These are phyloP conservation scores for Ctenosaura bakeri DNA, from an alignment of 2,797 vertebrate genomes.

Conservation along the genomic window DNA sequence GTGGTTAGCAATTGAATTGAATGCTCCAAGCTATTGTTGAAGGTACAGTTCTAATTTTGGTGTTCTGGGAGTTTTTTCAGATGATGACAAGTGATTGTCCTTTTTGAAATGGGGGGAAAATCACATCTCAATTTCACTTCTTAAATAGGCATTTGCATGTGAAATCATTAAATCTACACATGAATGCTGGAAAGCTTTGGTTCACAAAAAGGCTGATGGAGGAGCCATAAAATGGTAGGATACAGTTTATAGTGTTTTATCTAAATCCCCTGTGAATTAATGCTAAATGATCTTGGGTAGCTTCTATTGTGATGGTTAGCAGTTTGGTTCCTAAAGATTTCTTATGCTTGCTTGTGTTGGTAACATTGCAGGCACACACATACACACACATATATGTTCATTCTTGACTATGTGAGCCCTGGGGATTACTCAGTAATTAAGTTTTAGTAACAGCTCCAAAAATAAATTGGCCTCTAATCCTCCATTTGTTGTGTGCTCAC, in stretches of 20 bases:
- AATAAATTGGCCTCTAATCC: not conserved
- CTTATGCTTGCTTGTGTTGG: not conserved
- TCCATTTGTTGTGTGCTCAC: not conserved
- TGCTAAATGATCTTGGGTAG: not conserved
- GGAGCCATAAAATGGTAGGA: slow-evolving; percentile 90
- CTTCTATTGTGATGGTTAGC: not conserved
- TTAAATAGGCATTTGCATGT: slow-evolving; percentile 90
- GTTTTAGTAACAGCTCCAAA: not conserved
- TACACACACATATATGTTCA: not conserved
- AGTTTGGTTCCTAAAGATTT: not conserved
- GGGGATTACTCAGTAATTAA: slow-evolving; percentile 25
- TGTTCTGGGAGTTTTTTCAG: slow-evolving; percentile 28
- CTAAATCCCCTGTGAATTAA: not conserved
- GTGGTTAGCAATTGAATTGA: slow-evolving; percentile 30
- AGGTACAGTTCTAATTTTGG: slow-evolving; percentile 15
- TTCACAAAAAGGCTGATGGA: slow-evolving; percentile 85
- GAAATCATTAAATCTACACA: slow-evolving; percentile 91
- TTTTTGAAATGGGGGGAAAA: not conserved
- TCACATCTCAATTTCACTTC: slow-evolving; percentile 42
- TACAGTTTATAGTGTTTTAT: not conserved
- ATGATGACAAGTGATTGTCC: not conserved
- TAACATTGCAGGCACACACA: not conserved
- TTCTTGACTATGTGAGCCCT: not conserved
- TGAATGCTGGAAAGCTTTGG: slow-evolving; percentile 91
- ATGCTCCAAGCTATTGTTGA: slow-evolving; percentile 34